Conservation (phyloP, 1,140 invertebrate species). For the Aphis craccivora region DNA sequence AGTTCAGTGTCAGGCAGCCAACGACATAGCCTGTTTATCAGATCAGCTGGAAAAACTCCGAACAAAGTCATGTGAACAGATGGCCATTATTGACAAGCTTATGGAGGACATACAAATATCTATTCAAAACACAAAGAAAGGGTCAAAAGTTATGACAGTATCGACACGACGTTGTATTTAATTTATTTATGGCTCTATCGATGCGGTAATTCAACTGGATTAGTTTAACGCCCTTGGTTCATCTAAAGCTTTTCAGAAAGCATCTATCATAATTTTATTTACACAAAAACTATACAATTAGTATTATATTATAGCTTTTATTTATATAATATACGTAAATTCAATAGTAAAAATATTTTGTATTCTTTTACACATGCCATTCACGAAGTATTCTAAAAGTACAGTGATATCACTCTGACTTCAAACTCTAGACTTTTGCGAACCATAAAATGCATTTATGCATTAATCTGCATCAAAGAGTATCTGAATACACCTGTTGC, state of each 20-base stretch:
- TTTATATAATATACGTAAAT: too few relatives aligned
- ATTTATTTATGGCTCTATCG: neutral
- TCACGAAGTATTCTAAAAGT: too few relatives aligned
- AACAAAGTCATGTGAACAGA: neutral
- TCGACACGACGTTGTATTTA: neutral
- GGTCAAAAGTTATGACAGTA: too few relatives aligned
- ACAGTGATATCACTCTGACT: too few relatives aligned
- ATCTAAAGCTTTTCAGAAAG: neutral
- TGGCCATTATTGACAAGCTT: constrained; percentile 7
- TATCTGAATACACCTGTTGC: too few relatives aligned
- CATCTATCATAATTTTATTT: neutral
- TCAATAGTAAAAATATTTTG: too few relatives aligned
- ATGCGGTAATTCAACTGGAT: neutral
- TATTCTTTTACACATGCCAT: too few relatives aligned
- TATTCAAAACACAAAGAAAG: neutral
- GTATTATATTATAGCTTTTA: too few relatives aligned
- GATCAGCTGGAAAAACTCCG: neutral
- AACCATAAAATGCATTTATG: too few relatives aligned
- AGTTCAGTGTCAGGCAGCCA: neutral
- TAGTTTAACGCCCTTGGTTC: neutral
- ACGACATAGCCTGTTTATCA: neutral
- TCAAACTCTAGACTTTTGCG: too few relatives aligned
- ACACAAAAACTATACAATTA: too few relatives aligned
- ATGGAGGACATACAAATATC: constrained; percentile 47
- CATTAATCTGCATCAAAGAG: too few relatives aligned